A percentile compares a stretch with the other conserved stretches of the same genome.
phyloP scores from a whole-genome alignment of 2,888 invertebrate species.

The Ormia ochracea region DNA sequence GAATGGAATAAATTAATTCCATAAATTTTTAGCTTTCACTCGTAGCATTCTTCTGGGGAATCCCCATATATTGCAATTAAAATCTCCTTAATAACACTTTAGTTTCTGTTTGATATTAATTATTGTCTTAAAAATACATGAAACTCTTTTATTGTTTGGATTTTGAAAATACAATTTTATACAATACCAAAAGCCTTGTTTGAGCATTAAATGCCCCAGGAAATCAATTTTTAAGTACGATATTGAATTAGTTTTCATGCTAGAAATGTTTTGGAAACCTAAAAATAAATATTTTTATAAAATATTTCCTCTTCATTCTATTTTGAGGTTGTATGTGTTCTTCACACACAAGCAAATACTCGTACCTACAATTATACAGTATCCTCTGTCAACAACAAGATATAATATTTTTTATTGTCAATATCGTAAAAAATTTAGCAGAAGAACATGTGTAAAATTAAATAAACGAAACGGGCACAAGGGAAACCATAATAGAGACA shows the following conservation, averaged over 20 bases:
- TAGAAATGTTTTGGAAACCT: background rate
- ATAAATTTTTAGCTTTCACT: too few relatives aligned
- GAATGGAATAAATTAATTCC: too few relatives aligned
- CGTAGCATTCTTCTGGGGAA: too few relatives aligned
- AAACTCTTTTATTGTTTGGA: too few relatives aligned
- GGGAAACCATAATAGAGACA: conserved; percentile 24
- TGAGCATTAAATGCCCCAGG: background rate
- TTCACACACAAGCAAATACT: background rate
- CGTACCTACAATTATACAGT: background rate
- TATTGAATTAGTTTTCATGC: background rate
- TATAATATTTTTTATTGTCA: conserved; percentile 15
- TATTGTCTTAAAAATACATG: too few relatives aligned
- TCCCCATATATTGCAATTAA: too few relatives aligned
- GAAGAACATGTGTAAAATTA: conserved; percentile 32
- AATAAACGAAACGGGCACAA: conserved; percentile 18
- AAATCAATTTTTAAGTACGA: background rate
- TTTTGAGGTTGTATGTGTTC: background rate
- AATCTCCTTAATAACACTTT: too few relatives aligned
- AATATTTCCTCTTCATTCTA: background rate
- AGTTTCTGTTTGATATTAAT: too few relatives aligned
- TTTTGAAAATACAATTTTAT: too few relatives aligned
- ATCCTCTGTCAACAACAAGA: background rate
- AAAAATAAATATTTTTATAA: background rate
- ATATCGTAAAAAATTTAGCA: conserved; percentile 28
- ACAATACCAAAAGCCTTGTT: background rate